Conservation (phyloP, 1,140 invertebrate genomes). For the Bombyx mandarina region DNA sequence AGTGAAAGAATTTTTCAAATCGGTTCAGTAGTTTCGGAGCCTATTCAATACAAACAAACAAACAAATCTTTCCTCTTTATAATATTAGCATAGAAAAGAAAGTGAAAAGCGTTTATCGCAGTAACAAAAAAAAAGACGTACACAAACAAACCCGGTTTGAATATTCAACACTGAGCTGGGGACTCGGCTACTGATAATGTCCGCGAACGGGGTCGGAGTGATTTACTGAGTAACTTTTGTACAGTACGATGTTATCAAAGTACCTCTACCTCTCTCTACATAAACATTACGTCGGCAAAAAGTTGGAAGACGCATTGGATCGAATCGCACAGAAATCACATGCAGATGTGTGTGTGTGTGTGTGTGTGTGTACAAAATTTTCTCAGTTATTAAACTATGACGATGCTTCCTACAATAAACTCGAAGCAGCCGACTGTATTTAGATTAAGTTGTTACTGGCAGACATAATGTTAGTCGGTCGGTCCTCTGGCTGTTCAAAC, state of each 20-base stretch:
- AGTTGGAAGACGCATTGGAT: no score
- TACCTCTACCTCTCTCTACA: conserved; percentile 10
- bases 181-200: conserved; percentile 48
- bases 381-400: conserved; percentile 56
- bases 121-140: conserved; percentile 53
- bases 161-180: conserved; percentile 44
- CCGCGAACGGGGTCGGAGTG: conserved; percentile 28
- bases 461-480: conserved; percentile 66
- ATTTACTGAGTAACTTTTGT: conserved; percentile 43
- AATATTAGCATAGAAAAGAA: conserved; percentile 25
- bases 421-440: conserved; percentile 58
- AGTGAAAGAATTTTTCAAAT: no score
- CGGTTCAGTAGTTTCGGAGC: no score
- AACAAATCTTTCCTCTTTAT: no score
- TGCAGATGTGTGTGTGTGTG: conserved; percentile 1
- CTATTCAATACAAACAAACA: no score
- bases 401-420: conserved; percentile 50
- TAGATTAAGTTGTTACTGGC: conserved; percentile 68
- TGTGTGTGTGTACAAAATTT: conserved; percentile 16
- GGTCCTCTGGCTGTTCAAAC: conserved; percentile 51
- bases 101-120: conserved; percentile 45
- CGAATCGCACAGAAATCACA: conserved; percentile 2
- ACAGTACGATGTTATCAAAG: conserved; percentile 19
- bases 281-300: no score
- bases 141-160: conserved; percentile 56